These are phyloP conservation scores for Geodia barretti DNA, from an alignment of 37 sponge, comb jelly and placozoan species.

Conservation along the genomic window DNA sequence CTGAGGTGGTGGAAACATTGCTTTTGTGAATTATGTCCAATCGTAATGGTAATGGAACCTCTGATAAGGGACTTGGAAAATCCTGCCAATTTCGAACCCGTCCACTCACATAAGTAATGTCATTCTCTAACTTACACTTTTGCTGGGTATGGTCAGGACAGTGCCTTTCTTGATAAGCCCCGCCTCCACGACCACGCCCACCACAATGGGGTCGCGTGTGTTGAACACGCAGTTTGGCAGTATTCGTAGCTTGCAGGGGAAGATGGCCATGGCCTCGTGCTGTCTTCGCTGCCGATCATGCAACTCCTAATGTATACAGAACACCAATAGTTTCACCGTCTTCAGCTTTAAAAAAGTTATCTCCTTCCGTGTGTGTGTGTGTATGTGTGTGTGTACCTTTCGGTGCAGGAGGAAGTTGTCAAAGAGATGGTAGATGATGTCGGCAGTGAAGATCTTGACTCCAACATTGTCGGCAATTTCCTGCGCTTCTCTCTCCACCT, in stretches of 20 bases:
- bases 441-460: slow-evolving; percentile 94
- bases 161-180: slow-evolving; percentile 84
- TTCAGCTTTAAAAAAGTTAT: too few species aligned
- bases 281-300: slow-evolving; percentile 74
- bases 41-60: too few species aligned
- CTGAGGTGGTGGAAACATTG: too few species aligned
- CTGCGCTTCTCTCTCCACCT: slow-evolving; percentile 94
- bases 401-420: slow-evolving; percentile 94
- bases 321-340: background rate
- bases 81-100: background rate
- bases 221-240: slow-evolving; percentile 97
- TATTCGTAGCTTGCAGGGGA: slow-evolving; percentile 91
- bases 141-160: slow-evolving; percentile 78
- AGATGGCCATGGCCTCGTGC: slow-evolving; percentile 86
- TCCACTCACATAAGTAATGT: background rate
- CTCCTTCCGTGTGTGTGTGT: too few species aligned
- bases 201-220: slow-evolving; percentile 95
- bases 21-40: too few species aligned
- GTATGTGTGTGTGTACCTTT: slow-evolving; percentile 47
- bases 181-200: slow-evolving; percentile 91
- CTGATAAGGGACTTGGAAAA: background rate
- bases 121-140: slow-evolving; percentile 47
- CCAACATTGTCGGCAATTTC: slow-evolving; percentile 93
- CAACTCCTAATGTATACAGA: slow-evolving; percentile 51
- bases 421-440: slow-evolving; percentile 99